Evolutionary conservation across 1,140 invertebrate species (phyloP), one percentile per base, ranked within the genome.

Genomic region (Aethina tumida): DNA sequence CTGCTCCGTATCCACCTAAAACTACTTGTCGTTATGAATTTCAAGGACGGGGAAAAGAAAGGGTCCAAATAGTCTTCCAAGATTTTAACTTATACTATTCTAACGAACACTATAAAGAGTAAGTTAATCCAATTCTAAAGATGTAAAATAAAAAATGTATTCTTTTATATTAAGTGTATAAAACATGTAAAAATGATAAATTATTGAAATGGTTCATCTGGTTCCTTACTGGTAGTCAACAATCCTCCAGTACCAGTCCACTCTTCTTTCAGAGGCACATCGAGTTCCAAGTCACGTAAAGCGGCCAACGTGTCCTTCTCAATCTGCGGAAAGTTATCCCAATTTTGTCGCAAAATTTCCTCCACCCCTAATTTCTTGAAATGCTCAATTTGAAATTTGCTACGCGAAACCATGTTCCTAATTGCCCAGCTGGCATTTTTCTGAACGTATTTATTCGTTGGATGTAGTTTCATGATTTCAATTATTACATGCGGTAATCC

Each of bases 21-120:
- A 76, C 82, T 3, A 74, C 77, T 36, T 91, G 87, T 62, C 76
- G 77, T 49, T 90, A 86, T 59, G 84, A 88, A 45, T 91, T 91
- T 56, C 77, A 80, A 52, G 86, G 84, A 24, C 68, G 79, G 41
- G 82, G 83, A 15, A 83, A 81, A 41, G 83, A 91, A 64, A 68
- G 84, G 13, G 75, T 90, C 5, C 75, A 79, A 59, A 67, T 83
- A 24, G 73, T 80, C 41, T 86, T 86, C 57, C 78, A 77, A 50
- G 81, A 87, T 61, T 86, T 87, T 51, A 71, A 64, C 53, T 55
- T 74, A 39, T 64, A 73, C 56, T 68, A 73, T 52, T 63, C 72
- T 9, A 59, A 65, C n/a, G 71, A 70, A 26, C 63, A 66, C 31
- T 46, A 65, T 1, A 74, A 70, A 63, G 73, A 77, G 77, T 81